A percentile compares a stretch with the other conserved stretches of the same genome.
These are phyloP conservation scores for Mola mola DNA, from an alignment of 2,113 vertebrate species.

Conservation along the genomic window DNA sequence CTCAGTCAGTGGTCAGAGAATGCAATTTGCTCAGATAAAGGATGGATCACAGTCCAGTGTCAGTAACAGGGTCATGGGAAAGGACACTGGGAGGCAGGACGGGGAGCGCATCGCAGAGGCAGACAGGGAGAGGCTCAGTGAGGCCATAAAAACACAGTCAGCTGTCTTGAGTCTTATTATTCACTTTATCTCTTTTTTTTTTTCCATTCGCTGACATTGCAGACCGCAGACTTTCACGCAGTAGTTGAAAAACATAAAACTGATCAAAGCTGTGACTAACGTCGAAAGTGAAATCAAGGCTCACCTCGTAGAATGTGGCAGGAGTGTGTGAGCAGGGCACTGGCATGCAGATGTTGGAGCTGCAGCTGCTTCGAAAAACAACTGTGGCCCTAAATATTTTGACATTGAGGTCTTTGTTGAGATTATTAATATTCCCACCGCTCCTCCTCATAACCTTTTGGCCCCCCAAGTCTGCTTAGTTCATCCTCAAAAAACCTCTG, in stretches of 20 bases:
- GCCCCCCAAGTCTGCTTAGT: not conserved
- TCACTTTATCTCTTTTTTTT: conserved; percentile 23
- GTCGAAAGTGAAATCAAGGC: conserved; percentile 36
- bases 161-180: conserved; percentile 47
- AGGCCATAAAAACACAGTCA: conserved; percentile 61
- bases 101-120: conserved; percentile 43
- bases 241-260: no score
- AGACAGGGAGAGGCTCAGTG: conserved; percentile 47
- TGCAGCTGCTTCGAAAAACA: conserved; percentile 43
- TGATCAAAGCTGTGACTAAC: not conserved
- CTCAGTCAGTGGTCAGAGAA: conserved; percentile 35
- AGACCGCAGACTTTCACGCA: no score
- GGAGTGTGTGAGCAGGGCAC: conserved; percentile 39
- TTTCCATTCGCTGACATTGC: not conserved
- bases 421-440: conserved; percentile 21
- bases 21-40: conserved; percentile 50
- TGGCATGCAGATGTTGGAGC: conserved; percentile 10
- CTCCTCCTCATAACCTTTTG: not conserved
- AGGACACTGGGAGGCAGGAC: conserved; percentile 46
- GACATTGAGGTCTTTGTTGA: conserved; percentile 10
- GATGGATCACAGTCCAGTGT: conserved; percentile 48
- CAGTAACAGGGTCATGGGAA: conserved; percentile 75
- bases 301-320: conserved; percentile 58
- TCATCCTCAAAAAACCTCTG: no score
- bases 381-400: conserved; percentile 33